A percentile compares a stretch with the other conserved stretches of the same genome.
These are phyloP conservation scores for Pterois miles DNA, from an alignment of 2,797 vertebrate species.

Conservation along the genomic window DNA sequence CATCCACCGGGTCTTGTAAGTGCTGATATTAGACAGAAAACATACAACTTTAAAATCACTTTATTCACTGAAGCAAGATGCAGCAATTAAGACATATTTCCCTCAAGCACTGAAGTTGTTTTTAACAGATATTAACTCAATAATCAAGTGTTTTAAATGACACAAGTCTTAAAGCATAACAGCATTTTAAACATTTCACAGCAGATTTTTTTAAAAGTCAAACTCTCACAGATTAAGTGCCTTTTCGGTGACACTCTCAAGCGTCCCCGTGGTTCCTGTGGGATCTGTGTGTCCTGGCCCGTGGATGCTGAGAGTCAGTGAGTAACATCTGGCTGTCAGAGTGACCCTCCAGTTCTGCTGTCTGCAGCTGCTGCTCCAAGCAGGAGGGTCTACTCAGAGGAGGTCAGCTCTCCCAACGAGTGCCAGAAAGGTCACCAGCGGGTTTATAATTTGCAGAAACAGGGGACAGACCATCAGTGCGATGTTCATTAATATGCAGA, in stretches of 20 bases:
- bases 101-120: neutral
- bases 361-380: conserved; percentile 82
- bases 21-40: conserved; percentile 42
- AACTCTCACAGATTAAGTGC: conserved; percentile 39
- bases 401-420: conserved; percentile 81
- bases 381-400: conserved; percentile 79
- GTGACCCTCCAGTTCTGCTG: conserved; percentile 78
- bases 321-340: conserved; percentile 80
- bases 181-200: conserved; percentile 18
- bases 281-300: conserved; percentile 70
- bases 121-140: neutral
- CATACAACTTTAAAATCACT: conserved; percentile 6
- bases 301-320: conserved; percentile 74
- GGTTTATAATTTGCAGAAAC: conserved; percentile 77
- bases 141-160: neutral
- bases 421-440: conserved; percentile 78
- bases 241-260: conserved; percentile 37
- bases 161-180: neutral
- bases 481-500: conserved; percentile 73
- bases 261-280: conserved; percentile 60
- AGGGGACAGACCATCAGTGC: conserved; percentile 69
- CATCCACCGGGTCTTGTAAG: conserved; percentile 86
- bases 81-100: neutral
- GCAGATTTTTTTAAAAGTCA: conserved; percentile 21
- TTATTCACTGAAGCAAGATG: neutral